Conservation (phyloP, 2,113 vertebrate genomes). For the Daubentonia madagascariensis region DNA sequence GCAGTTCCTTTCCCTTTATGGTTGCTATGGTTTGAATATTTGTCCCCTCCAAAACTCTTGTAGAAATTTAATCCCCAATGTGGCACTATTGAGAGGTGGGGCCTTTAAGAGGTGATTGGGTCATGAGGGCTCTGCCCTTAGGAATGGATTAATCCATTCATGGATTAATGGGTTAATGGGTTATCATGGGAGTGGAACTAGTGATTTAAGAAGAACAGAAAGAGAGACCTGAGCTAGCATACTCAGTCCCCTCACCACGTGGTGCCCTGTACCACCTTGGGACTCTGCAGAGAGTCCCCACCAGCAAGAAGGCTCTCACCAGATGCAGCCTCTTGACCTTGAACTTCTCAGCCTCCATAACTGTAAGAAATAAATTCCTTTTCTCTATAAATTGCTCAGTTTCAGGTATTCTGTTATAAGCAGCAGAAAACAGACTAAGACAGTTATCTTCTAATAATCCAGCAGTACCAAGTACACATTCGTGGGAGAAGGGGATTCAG, state of each 20-base stretch:
- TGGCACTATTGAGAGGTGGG: neutral
- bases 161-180: neutral
- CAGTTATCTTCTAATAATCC: neutral
- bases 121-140: no score
- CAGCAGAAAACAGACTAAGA: neutral
- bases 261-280: neutral
- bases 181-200: neutral
- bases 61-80: neutral
- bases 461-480: neutral
- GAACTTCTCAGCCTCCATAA: no score
- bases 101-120: neutral
- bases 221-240: neutral
- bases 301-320: neutral
- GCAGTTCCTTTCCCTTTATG: neutral
- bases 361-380: neutral
- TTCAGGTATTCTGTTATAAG: neutral
- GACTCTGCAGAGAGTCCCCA: neutral
- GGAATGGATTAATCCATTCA: no score
- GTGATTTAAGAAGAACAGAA: neutral
- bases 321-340: neutral
- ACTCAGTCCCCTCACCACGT: neutral
- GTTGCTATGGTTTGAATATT: no score
- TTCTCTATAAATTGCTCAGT: neutral
- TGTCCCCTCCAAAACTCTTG: no score
- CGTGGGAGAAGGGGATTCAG: accelerated